A percentile compares a stretch with the other conserved stretches of the same genome.
Conservation (phyloP, 64 coral and sea anemone species). For the Porites australiensis region DNA sequence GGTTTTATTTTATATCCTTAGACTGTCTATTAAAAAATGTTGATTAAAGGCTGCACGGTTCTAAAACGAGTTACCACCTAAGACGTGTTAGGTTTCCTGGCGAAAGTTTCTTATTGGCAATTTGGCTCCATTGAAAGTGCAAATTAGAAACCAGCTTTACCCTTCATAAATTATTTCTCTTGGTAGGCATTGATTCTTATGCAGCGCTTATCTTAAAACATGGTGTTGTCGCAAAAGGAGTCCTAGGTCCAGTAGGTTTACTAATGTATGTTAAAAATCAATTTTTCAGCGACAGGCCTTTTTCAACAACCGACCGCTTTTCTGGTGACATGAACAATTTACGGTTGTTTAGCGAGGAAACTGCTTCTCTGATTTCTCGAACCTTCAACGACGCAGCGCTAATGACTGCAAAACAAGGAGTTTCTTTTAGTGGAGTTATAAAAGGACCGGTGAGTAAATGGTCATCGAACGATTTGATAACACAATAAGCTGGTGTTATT, state of each 20-base stretch:
- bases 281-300: conserved; percentile 14
- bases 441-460: conserved; percentile 53
- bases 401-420: conserved; percentile 25
- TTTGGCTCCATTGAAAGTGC: no score
- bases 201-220: no score
- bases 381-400: conserved; percentile 5
- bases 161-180: no score
- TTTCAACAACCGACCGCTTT: conserved; percentile 54
- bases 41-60: no score
- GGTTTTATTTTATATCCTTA: conserved; percentile 22
- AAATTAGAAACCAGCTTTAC: no score
- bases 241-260: no score
- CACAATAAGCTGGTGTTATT: no score
- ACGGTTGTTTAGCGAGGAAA: conserved; percentile 31
- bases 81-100: no score
- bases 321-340: conserved; percentile 84
- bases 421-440: conserved; percentile 64
- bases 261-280: background rate
- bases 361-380: conserved; percentile 11
- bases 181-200: no score
- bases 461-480: background rate
- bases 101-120: no score
- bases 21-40: background rate
- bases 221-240: no score
- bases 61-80: no score